A percentile compares a stretch with the other conserved stretches of the same genome.
Conservation (phyloP, 2,113 vertebrate species). For the Casuarius casuarius region DNA sequence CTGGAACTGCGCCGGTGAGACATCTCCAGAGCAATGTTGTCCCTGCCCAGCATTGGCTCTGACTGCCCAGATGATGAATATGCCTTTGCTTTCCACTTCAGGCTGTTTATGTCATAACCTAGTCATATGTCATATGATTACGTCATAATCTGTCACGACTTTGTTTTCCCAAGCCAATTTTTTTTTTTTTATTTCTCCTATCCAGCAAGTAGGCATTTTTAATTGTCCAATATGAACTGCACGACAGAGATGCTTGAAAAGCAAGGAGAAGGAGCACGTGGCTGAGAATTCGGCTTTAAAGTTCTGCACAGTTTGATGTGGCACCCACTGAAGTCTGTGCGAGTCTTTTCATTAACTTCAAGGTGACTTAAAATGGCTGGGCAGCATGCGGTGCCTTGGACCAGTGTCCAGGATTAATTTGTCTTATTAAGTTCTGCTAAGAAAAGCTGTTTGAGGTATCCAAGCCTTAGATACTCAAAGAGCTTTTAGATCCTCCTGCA, state of each 20-base stretch:
- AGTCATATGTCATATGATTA: neutral
- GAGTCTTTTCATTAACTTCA: constrained; percentile 37
- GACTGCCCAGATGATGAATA: neutral
- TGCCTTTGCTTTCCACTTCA: neutral
- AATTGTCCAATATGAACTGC: neutral
- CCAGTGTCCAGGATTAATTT: neutral
- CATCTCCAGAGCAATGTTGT: neutral
- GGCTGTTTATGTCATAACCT: neutral
- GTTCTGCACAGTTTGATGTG: neutral
- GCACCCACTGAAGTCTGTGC: neutral
- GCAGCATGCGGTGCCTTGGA: neutral
- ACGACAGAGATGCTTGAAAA: neutral
- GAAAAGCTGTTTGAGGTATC: neutral
- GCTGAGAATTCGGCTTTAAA: neutral
- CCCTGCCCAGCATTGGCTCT: neutral
- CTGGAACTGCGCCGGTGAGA: neutral
- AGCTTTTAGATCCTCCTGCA: neutral
- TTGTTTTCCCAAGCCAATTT: neutral
- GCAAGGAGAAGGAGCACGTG: neutral
- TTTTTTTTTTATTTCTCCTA: neutral
- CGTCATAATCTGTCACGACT: neutral
- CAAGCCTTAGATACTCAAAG: neutral
- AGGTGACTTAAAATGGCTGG: neutral
- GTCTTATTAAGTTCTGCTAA: neutral
- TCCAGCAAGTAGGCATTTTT: neutral